Conservation (phyloP, 2,113 vertebrate genomes). For the Carassius auratus region DNA sequence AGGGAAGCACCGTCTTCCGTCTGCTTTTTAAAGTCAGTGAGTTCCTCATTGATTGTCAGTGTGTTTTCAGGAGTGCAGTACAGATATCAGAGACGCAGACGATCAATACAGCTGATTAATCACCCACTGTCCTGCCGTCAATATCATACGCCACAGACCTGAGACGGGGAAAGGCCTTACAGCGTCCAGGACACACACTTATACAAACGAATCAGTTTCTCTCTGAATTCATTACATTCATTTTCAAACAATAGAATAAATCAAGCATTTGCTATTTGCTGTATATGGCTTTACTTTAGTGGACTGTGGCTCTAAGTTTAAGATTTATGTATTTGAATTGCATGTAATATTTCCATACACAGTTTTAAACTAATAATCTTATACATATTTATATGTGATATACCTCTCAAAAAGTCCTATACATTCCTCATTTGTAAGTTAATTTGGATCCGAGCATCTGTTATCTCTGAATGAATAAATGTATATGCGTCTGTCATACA, state of each 20-base stretch:
- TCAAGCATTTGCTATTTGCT: neutral
- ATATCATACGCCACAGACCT: conserved; percentile 89
- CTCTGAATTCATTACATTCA: neutral
- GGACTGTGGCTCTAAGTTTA: neutral
- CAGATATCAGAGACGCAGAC: conserved; percentile 83
- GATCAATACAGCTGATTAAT: conserved; percentile 96
- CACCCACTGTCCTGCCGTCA: conserved; percentile 86
- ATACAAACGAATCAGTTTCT: conserved; percentile 53
- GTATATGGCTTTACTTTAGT: neutral
- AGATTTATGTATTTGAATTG: neutral
- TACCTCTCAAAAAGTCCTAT: too few relatives aligned
- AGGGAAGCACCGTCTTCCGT: conserved; percentile 60
- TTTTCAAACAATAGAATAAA: neutral
- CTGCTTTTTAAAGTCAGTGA: conserved; percentile 78
- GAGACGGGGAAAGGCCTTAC: conserved; percentile 68
- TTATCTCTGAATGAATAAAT: neutral
- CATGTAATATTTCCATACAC: neutral
- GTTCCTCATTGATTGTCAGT: conserved; percentile 88
- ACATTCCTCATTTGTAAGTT: too few relatives aligned
- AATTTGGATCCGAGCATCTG: too few relatives aligned
- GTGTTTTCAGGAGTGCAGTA: conserved; percentile 69
- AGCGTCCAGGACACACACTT: conserved; percentile 69
- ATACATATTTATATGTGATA: neutral
- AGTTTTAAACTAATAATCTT: neutral
- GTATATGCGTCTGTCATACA: neutral